Conservation (phyloP, 2,797 vertebrate species). For the Syndactyla subalaris region DNA sequence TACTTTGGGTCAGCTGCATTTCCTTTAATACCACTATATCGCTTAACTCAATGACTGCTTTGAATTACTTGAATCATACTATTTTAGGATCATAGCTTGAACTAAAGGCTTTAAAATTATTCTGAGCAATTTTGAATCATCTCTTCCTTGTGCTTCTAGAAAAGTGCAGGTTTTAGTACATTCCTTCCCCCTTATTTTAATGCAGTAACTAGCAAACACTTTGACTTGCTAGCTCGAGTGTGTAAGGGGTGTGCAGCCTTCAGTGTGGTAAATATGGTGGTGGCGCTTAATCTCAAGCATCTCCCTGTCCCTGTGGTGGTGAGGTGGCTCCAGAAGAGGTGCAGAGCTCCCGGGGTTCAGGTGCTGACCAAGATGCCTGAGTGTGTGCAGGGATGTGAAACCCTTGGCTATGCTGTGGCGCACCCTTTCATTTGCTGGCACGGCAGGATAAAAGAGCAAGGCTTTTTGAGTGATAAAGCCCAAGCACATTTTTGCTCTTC, state of each 20-base stretch:
- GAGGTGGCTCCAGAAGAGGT: not conserved
- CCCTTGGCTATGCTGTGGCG: not conserved
- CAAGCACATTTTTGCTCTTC: rapidly evolving
- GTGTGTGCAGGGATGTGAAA: not conserved
- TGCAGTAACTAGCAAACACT: not conserved
- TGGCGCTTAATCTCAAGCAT: not conserved
- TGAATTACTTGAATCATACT: not conserved
- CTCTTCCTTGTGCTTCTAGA: not conserved
- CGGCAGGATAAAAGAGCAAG: not conserved
- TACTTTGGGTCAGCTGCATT: not conserved
- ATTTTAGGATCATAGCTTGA: not conserved
- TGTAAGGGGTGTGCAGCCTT: not conserved
- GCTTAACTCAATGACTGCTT: not conserved
- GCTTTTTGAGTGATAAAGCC: not conserved
- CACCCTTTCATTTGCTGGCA: not conserved
- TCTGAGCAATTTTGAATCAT: not conserved
- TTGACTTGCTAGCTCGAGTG: not conserved
- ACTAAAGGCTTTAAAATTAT: not conserved
- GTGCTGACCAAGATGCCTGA: not conserved
- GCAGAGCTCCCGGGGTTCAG: not conserved
- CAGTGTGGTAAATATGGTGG: not conserved
- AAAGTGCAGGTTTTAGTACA: not conserved
- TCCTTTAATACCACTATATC: not conserved
- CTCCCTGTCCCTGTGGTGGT: not conserved
- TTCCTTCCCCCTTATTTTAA: not conserved